phyloP scores from a whole-genome alignment of 2,113 vertebrate species.

The Bombycilla garrulus region DNA sequence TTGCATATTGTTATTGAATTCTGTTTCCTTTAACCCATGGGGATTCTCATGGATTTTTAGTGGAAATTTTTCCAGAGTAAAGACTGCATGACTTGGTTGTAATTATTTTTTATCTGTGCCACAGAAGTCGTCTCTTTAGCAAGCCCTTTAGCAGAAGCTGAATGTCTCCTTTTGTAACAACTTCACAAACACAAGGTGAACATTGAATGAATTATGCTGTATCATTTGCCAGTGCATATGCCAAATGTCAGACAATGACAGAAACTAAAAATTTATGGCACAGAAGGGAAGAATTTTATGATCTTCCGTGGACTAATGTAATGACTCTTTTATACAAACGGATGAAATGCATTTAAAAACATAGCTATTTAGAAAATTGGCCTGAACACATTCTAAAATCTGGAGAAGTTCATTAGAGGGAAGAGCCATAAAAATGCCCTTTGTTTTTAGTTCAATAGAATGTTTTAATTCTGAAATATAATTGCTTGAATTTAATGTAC shows the following conservation, averaged over 20 bases:
- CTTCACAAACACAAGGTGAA: constrained; percentile 55
- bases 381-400: not conserved
- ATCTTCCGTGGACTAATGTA: constrained; percentile 35
- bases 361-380: constrained; percentile 39
- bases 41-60: not conserved
- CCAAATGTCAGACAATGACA: constrained; percentile 49
- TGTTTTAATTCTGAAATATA: not conserved
- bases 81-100: not conserved
- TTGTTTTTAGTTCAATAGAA: not conserved
- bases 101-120: not conserved
- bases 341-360: constrained; percentile 34
- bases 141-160: not conserved
- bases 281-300: constrained; percentile 49
- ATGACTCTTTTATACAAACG: constrained; percentile 52
- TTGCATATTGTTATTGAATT: not conserved
- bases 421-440: not conserved
- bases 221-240: not conserved
- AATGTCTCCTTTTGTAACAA: not conserved
- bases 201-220: constrained; percentile 10
- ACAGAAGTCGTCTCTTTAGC: not conserved
- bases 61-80: not conserved
- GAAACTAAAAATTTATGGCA: constrained; percentile 39
- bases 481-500: not conserved
- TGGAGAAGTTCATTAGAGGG: constrained; percentile 1
- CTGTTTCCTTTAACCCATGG: not conserved